Evolutionary conservation across 2,113 vertebrate genomes (phyloP).

Genomic region (Crotalus viridis): DNA sequence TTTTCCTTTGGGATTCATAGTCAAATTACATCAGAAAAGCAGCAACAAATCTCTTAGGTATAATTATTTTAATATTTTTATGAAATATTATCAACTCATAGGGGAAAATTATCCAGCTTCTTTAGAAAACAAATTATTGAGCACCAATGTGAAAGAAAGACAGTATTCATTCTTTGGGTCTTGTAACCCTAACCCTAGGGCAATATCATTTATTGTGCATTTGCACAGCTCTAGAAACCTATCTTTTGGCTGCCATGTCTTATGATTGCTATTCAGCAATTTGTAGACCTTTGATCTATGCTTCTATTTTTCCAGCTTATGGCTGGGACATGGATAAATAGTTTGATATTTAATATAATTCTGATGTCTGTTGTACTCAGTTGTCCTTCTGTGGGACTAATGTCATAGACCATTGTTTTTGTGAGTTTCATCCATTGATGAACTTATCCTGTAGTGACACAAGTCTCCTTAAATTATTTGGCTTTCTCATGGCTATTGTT

Average conservation of each 20-base stretch:
- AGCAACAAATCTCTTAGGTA: not conserved
- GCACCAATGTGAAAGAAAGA: no score
- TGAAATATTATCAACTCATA: not conserved
- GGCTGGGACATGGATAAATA: not conserved
- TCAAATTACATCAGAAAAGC: not conserved
- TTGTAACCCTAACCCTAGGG: no score
- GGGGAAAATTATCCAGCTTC: not conserved
- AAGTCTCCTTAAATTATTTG: not conserved
- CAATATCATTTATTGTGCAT: not conserved
- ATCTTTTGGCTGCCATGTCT: conserved; percentile 1
- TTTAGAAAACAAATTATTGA: not conserved
- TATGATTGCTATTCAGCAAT: conserved; percentile 47
- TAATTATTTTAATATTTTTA: not conserved
- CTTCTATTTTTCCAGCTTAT: conserved; percentile 14
- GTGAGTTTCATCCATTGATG: not conserved
- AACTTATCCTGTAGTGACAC: not conserved
- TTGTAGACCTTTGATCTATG: conserved; percentile 36
- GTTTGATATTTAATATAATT: not conserved
- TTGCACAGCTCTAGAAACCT: conserved; percentile 46
- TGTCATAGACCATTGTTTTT: not conserved
- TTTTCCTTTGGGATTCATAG: not conserved
- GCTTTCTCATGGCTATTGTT: not conserved
- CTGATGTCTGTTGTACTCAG: conserved; percentile 33
- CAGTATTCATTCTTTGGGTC: no score
- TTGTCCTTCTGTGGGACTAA: conserved; percentile 44